These are phyloP conservation scores for Nothoprocta perdicaria DNA, from an alignment of 2,113 vertebrate species.

Conservation along the genomic window DNA sequence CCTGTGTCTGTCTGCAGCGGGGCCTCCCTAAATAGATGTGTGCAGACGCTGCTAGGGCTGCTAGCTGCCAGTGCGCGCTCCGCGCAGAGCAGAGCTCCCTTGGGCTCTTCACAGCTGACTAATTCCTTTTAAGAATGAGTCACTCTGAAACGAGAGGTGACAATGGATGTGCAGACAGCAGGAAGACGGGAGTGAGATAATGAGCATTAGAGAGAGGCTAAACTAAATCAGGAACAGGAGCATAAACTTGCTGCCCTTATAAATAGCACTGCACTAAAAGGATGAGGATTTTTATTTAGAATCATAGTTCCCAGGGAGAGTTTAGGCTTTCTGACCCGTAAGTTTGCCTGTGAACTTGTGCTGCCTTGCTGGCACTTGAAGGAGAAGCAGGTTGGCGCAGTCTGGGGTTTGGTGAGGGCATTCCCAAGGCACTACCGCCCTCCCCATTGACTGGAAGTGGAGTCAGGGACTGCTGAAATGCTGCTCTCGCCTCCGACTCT, in stretches of 20 bases:
- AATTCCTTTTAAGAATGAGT: constrained; percentile 63
- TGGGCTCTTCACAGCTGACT: constrained; percentile 61
- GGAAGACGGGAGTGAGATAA: constrained; percentile 53
- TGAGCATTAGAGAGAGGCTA: constrained; percentile 43
- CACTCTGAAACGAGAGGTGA: constrained; percentile 55
- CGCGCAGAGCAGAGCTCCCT: not conserved
- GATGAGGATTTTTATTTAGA: constrained; percentile 50
- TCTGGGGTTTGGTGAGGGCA: not conserved
- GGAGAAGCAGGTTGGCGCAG: not conserved
- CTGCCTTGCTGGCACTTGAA: not conserved
- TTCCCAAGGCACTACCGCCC: not conserved
- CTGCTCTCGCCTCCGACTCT: not conserved
- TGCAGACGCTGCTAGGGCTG: constrained; percentile 42
- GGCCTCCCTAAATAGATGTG: constrained; percentile 13
- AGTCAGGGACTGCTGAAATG: not conserved
- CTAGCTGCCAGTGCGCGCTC: not conserved
- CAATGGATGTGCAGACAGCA: constrained; percentile 42
- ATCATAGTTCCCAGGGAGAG: not conserved
- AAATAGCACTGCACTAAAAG: constrained; percentile 28
- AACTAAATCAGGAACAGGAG: constrained; percentile 20
- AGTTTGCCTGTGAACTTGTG: not conserved
- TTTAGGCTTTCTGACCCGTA: constrained; percentile 17
- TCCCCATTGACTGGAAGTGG: rapidly evolving
- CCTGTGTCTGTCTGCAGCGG: not conserved
- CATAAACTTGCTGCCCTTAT: constrained; percentile 23